These are phyloP conservation scores for Bombus soroeensis DNA, from an alignment of 1,140 invertebrate genomes.

Conservation along the genomic window DNA sequence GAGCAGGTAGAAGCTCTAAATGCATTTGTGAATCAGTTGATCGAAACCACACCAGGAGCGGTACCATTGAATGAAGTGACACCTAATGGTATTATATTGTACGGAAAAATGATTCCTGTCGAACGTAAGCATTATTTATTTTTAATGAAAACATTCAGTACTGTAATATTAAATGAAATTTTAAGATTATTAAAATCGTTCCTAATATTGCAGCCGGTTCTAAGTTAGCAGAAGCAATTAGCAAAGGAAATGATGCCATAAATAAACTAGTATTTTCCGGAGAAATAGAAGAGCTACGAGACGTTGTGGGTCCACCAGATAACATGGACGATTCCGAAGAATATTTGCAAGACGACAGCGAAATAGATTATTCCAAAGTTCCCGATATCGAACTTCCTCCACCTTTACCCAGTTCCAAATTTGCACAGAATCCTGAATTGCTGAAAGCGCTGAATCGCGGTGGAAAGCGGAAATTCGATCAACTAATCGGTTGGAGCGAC, in stretches of 20 bases:
- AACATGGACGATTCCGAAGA: constrained; percentile 85
- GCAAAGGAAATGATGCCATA: constrained; percentile 89
- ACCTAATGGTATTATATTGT: constrained; percentile 90
- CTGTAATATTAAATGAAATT: constrained; percentile 3
- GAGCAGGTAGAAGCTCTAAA: constrained; percentile 83
- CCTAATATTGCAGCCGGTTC: constrained; percentile 85
- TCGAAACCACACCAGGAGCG: constrained; percentile 88
- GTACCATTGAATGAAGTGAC: constrained; percentile 88
- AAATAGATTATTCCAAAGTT: constrained; percentile 79
- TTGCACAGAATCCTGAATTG: constrained; percentile 80
- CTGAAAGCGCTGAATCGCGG: constrained; percentile 79
- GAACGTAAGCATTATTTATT: constrained; percentile 83
- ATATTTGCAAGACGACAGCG: constrained; percentile 81
- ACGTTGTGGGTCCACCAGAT: constrained; percentile 86
- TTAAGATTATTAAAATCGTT: neutral
- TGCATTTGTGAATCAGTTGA: constrained; percentile 87
- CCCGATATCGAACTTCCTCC: constrained; percentile 78
- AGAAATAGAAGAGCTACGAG: constrained; percentile 89
- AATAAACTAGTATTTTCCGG: constrained; percentile 90
- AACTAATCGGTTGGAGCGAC: constrained; percentile 79
- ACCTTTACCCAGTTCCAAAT: constrained; percentile 81
- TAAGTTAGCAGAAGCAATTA: constrained; percentile 88
- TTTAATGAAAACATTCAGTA: neutral
- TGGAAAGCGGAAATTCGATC: constrained; percentile 80
- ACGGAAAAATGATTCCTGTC: constrained; percentile 90